Conservation (phyloP, 1,140 invertebrate species). For the Bombus waltoni region DNA sequence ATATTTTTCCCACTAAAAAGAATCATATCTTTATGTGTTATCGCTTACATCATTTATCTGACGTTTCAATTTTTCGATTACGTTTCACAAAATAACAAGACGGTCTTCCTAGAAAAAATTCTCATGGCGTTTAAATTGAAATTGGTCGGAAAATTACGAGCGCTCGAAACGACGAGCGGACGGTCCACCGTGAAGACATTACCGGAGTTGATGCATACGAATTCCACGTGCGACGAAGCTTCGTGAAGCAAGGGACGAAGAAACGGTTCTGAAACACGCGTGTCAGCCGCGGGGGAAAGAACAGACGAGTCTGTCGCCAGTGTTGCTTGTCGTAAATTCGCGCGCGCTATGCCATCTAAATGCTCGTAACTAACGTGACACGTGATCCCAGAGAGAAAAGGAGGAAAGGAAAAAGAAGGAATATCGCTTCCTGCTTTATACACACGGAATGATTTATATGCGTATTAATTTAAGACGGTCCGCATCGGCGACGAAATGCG, state of each 20-base stretch:
- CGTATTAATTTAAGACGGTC: conserved; percentile 58
- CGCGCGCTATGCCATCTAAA: conserved; percentile 12
- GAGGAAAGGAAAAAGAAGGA: too few relatives aligned
- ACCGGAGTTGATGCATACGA: conserved; percentile 48
- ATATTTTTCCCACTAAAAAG: neutral
- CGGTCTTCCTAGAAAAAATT: neutral
- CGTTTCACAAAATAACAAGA: neutral
- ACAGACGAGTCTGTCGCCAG: conserved; percentile 28
- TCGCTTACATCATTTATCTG: neutral
- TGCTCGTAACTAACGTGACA: conserved; percentile 31
- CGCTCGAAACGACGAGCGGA: neutral
- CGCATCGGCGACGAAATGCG: conserved; percentile 5
- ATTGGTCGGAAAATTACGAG: neutral
- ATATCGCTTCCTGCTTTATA: conserved; percentile 39
- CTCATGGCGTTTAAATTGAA: neutral
- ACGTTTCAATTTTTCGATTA: neutral
- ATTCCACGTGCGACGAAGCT: conserved; percentile 23
- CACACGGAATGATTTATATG: conserved; percentile 52
- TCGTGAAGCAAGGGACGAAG: neutral
- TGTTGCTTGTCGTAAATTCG: conserved; percentile 57
- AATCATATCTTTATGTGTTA: neutral
- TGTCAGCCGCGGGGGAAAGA: neutral
- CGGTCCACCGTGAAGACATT: conserved; percentile 29
- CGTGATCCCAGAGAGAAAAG: too few relatives aligned
- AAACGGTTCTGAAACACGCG: neutral